phyloP scores from a whole-genome alignment of 2,113 vertebrate genomes.

The Athene noctua region DNA sequence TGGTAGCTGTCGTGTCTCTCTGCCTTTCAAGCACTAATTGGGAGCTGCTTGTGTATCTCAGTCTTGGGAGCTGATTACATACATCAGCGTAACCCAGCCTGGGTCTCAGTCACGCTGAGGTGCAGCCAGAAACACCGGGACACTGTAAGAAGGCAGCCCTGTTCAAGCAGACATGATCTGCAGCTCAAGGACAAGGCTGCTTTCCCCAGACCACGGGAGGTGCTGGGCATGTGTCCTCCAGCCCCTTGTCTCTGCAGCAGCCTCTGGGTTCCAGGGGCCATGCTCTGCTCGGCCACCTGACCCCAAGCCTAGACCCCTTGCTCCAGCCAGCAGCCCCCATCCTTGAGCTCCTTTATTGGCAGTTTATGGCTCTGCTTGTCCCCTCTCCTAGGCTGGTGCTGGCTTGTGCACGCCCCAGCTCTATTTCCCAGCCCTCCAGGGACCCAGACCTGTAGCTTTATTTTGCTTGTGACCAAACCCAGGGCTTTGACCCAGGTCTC shows the following conservation, averaged over 20 bases:
- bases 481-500: slow-evolving; percentile 30
- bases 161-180: not conserved
- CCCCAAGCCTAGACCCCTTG: accelerated
- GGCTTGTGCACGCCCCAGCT: not conserved
- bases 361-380: not conserved
- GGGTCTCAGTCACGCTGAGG: not conserved
- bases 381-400: not conserved
- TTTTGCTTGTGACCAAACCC: slow-evolving; percentile 7
- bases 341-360: not conserved
- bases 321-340: not conserved
- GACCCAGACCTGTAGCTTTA: not conserved
- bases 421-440: not conserved
- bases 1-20: not conserved
- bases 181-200: not conserved
- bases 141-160: not conserved
- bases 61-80: not conserved
- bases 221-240: not conserved
- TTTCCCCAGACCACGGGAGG: not conserved
- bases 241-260: not conserved
- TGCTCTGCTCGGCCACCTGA: accelerated
- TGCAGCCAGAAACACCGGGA: accelerated
- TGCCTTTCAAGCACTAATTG: not conserved
- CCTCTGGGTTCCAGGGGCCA: not conserved
- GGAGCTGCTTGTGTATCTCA: not conserved
- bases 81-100: not conserved